Evolutionary conservation across 2,888 invertebrate genomes (phyloP), one percentile per base, ranked within the genome.

Genomic region (Drosophila infuscata): DNA sequence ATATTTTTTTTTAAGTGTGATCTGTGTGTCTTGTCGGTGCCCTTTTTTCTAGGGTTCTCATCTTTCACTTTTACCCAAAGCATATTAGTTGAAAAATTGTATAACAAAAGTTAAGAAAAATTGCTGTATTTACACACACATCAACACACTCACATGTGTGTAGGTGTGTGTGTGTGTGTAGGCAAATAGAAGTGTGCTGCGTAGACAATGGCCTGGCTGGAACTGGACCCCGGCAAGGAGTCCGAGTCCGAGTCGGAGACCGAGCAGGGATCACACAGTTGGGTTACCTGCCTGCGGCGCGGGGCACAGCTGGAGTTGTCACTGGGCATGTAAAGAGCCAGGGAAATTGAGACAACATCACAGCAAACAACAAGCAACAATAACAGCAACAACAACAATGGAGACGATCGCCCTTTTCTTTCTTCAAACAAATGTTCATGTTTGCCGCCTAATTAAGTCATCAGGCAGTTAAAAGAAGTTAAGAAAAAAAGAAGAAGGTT

Each of bases 301-400:
- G 63, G 51, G 52, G 78, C 82, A 86, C 92, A 92, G 92, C 92
- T 92, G 92, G 92, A 92, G 91, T 91, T 92, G 92, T 92, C 92
- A 92, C 92, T 91, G 91, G 85, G 85, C 89, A 88, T 91, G 92
- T 88, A 91, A 89, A 91, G 88, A 85, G 77, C 80, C 82, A 89
- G 56, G 88, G 82, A 88, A 81, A 87, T 83, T 85, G 75, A 81
- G 79, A 75, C 81, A 81, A 74, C 70, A 78, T 73, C 66, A 74
- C 70, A 65, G 53, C 64, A 70, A 71, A 58, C 46, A 56, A 64
- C 65, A 71, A 80, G 20, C 43, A 43, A 58, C 64, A 66, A 58
- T 56, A 68, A 56, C 48, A 67, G 67, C 33, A 63, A 63, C 52
- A 70, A 82, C 64, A 63, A 68, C 66, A 66, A 56, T 29, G 29